A percentile compares a stretch with the other conserved stretches of the same genome.
phyloP scores from a whole-genome alignment of 2,888 invertebrate genomes.

The Synergus gifuensis region DNA sequence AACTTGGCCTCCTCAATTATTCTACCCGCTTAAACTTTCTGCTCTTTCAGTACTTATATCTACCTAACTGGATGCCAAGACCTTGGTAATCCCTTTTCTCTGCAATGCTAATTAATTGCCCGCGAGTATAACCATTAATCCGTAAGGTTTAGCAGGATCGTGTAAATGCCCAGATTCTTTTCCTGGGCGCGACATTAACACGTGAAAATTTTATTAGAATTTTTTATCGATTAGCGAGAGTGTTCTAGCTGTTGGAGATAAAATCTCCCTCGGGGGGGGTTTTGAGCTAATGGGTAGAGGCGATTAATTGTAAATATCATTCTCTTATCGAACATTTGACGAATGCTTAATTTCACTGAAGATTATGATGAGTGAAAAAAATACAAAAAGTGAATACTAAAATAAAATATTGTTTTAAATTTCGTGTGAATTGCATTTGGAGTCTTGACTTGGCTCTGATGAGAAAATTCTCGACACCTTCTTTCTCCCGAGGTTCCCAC shows the following conservation, averaged over 20 bases:
- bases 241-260: constrained; percentile 13
- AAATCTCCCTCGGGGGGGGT: constrained; percentile 3
- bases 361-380: too few relatives aligned
- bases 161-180: constrained; percentile 41
- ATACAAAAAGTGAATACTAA: too few relatives aligned
- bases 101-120: constrained; percentile 52
- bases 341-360: background rate
- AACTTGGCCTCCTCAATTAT: constrained; percentile 38
- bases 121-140: constrained; percentile 53
- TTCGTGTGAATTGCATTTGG: background rate
- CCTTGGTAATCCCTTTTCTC: constrained; percentile 48
- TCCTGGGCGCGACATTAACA: constrained; percentile 15
- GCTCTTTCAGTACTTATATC: constrained; percentile 10
- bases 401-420: background rate
- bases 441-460: background rate
- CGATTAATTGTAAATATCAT: constrained; percentile 10
- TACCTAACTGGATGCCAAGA: constrained; percentile 43
- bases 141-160: constrained; percentile 45
- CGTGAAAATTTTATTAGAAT: constrained; percentile 26
- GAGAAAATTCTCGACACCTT: background rate
- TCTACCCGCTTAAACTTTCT: constrained; percentile 39
- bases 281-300: constrained; percentile 8
- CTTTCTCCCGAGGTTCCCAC: constrained; percentile 20
- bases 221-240: constrained; percentile 6
- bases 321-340: background rate